Evolutionary conservation across 2,888 invertebrate genomes (phyloP).

Genomic region (Aplocera efformata): DNA sequence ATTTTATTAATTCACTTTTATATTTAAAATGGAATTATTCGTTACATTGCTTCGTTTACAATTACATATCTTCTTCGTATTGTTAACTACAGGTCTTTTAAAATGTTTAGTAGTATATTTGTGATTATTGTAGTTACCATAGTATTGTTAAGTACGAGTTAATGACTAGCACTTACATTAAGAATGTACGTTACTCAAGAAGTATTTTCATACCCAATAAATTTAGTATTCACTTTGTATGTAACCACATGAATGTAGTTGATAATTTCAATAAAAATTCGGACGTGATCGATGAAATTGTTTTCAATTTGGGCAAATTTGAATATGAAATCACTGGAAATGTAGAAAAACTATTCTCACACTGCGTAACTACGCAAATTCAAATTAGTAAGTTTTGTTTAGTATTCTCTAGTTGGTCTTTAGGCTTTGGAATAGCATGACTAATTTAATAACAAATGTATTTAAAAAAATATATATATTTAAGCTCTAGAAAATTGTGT

Average conservation of each 20-base stretch:
- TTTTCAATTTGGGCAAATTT: slow-evolving; percentile 70
- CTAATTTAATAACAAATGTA: slow-evolving; percentile 8
- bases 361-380: slow-evolving; percentile 50
- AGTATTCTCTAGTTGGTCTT: slow-evolving; percentile 72
- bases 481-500: slow-evolving; percentile 26
- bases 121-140: slow-evolving; percentile 32
- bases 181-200: slow-evolving; percentile 57
- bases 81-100: slow-evolving; percentile 30
- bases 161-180: slow-evolving; percentile 32
- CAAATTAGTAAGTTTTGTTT: slow-evolving; percentile 30
- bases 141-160: slow-evolving; percentile 16
- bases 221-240: slow-evolving; percentile 70
- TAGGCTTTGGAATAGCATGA: slow-evolving; percentile 62
- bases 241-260: slow-evolving; percentile 48
- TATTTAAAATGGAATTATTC: slow-evolving; percentile 11
- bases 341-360: slow-evolving; percentile 53
- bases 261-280: slow-evolving; percentile 54
- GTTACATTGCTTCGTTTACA: slow-evolving; percentile 26
- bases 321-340: slow-evolving; percentile 75
- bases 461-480: neutral
- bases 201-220: slow-evolving; percentile 74
- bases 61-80: slow-evolving; percentile 48
- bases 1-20: slow-evolving; percentile 7
- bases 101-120: slow-evolving; percentile 33
- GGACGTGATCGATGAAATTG: slow-evolving; percentile 39